Evolutionary conservation across 2,113 vertebrate species (phyloP), one percentile per base, ranked within the genome.

Genomic region (Phalacrocorax carbo): DNA sequence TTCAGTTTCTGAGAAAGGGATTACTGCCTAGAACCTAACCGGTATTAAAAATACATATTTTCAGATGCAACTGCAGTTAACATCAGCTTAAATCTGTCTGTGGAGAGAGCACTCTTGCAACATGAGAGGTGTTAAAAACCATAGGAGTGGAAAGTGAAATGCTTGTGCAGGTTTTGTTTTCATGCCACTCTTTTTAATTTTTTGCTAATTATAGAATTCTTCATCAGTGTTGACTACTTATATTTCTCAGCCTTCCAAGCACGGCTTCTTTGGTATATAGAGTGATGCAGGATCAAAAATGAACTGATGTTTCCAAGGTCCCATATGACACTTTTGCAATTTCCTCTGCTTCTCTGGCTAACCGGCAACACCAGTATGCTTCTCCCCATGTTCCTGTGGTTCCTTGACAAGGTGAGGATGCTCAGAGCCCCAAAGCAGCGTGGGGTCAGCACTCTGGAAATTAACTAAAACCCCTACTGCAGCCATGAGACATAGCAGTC

Each of bases 401-500:
- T 94, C n/a, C 40, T 65, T 94, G 61, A 54, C 78, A 82, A 57
- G 79, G 51, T 91, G 77, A 91, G 73, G 69, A 86, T 82, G 57
- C 51, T 91, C 27, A 61, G 57, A 62, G 34, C 36, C 54, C 36
- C 29, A 26, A 26, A 26, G 61, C 52, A 86, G 23, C 69, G 12
- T 84, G 52, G 60, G 88, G 60, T 92, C 88, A 92, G 60, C 69
- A 80, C 52, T 46, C 40, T 93, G 54, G 81, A 89, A 90, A 82
- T 87, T 21, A 89, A 17, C 78, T 94, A 62, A 85, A 93, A 38
- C 46, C 82, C 42, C 55, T 84, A 10, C 73, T 79, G 57, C 57
- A 82, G 36, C 69, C 40, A 4, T 0, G 0, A 92, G 71, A 46
- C 0, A 0, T 11, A 76, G 26, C 0, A 0, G 83, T 88, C 66